These are phyloP conservation scores for Centrocercus urophasianus DNA, from an alignment of 2,113 vertebrate species.

Conservation along the genomic window DNA sequence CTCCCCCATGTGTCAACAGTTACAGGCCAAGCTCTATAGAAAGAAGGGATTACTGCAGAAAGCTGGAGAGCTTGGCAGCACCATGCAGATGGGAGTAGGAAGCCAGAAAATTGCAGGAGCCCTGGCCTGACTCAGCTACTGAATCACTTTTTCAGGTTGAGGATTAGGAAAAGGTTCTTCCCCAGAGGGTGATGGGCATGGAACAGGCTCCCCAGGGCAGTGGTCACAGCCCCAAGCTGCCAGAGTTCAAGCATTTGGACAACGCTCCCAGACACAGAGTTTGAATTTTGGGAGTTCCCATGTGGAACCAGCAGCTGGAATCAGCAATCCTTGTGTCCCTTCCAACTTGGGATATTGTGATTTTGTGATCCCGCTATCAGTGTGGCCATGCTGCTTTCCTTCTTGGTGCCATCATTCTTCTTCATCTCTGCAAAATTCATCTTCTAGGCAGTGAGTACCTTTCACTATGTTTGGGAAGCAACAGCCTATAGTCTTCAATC, in stretches of 20 bases:
- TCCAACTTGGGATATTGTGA: neutral
- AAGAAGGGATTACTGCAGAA: slow-evolving; percentile 42
- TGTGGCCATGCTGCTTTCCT: neutral
- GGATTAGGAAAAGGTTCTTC: neutral
- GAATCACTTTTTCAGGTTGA: neutral
- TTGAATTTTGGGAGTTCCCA: neutral
- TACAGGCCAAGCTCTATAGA: neutral
- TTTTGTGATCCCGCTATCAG: neutral
- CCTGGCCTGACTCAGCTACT: neutral
- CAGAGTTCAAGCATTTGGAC: neutral
- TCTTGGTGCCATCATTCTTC: neutral
- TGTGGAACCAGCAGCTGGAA: neutral
- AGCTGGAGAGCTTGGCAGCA: neutral
- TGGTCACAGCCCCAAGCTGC: neutral
- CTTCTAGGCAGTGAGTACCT: neutral
- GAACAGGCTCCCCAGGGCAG: neutral
- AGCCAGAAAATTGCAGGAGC: neutral
- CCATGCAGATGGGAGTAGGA: neutral
- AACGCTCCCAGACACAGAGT: neutral
- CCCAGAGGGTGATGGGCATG: neutral
- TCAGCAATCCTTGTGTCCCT: neutral
- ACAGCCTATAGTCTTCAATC: neutral
- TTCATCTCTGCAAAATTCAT: neutral
- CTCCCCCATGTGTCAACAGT: neutral
- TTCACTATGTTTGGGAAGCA: neutral